phyloP scores from a whole-genome alignment of 2,797 vertebrate genomes.

The Leptoclinus maculatus region DNA sequence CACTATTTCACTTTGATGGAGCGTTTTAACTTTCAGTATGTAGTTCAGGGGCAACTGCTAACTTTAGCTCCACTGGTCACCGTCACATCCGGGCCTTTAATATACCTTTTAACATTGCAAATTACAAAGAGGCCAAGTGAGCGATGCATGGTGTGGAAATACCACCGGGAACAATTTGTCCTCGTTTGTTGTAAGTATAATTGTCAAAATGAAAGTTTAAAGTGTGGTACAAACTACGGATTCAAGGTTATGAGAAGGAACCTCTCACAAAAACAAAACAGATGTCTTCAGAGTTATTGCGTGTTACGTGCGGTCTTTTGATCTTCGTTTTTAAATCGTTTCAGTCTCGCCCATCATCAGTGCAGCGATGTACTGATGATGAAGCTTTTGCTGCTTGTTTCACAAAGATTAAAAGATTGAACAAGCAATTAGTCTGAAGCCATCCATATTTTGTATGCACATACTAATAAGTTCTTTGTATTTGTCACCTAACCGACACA shows the following conservation, averaged over 20 bases:
- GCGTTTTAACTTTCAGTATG: slow-evolving; percentile 45
- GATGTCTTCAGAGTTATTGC: slow-evolving; percentile 33
- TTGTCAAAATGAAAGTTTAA: slow-evolving; percentile 9
- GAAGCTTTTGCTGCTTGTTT: slow-evolving; percentile 25
- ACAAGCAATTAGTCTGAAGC: slow-evolving; percentile 19
- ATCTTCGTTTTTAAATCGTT: too few species aligned
- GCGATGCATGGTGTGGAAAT: neutral
- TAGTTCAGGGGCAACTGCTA: slow-evolving; percentile 39
- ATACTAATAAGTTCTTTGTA: neutral
- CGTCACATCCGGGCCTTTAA: neutral
- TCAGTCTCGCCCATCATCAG: neutral
- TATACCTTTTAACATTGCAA: neutral
- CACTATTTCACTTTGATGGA: slow-evolving; percentile 30
- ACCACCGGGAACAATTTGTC: neutral
- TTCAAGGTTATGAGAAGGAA: slow-evolving; percentile 30
- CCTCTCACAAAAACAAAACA: slow-evolving; percentile 24
- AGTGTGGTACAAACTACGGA: neutral
- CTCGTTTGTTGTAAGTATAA: neutral
- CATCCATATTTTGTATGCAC: slow-evolving; percentile 6
- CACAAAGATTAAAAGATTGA: slow-evolving; percentile 37
- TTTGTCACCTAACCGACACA: neutral
- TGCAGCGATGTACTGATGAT: slow-evolving; percentile 10
- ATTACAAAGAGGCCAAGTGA: slow-evolving; percentile 3
- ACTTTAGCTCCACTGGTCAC: slow-evolving; percentile 11
- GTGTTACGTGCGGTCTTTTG: slow-evolving; percentile 26